Base-by-base conservation (phyloP, 2,888 invertebrate species). In the Brachylomia viminalis region DNA sequence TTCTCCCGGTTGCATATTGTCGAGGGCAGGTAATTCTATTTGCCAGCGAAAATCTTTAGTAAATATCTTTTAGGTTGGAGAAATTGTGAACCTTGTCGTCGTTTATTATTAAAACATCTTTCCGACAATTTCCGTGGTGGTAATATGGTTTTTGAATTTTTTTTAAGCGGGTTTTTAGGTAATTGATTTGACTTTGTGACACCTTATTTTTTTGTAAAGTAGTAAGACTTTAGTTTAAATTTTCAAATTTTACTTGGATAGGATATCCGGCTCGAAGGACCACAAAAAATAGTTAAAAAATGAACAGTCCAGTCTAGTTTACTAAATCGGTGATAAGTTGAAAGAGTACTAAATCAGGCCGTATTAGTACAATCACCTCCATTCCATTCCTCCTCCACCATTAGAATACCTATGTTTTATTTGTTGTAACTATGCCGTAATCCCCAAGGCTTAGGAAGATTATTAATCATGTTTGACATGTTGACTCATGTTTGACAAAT, bases 1-100 rank as follows among this genome's bases (percentile, higher is more conserved):
- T 89, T 91, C 91, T 88, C 91, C 85, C 83, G 83, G 87, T 86
- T 92, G 91, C 91, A 91, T 89, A 88, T 89, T 90, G 88, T 80
- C 69, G 89, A 87, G 90, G 89, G 90, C 88, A 87, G 88, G 90
- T 92, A 92, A 93, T 92, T 92, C 89, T 89, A 92, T 93, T 93
- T 92, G 85, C 89, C 33, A 74, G 75, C 65, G 64, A 87, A 80
- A 87, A 87, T 79, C 83, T 87, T 84, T 59, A 75, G 75, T 86
- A 82, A 86, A 82, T 75, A 86, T 84, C 27, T 75, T 81, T 81
- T 79, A 54, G 74, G 78, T 75, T 73, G 65, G 65, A 79, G 47
- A 84, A 86, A 84, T 75, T 75, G 72, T 73, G 72, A 69, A 68
- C 52, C 54, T 54, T 80, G 73, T 72, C 70, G 62, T 72, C 42